These are phyloP conservation scores for Nasalis larvatus DNA, from an alignment of 2,113 vertebrate species.

Conservation along the genomic window DNA sequence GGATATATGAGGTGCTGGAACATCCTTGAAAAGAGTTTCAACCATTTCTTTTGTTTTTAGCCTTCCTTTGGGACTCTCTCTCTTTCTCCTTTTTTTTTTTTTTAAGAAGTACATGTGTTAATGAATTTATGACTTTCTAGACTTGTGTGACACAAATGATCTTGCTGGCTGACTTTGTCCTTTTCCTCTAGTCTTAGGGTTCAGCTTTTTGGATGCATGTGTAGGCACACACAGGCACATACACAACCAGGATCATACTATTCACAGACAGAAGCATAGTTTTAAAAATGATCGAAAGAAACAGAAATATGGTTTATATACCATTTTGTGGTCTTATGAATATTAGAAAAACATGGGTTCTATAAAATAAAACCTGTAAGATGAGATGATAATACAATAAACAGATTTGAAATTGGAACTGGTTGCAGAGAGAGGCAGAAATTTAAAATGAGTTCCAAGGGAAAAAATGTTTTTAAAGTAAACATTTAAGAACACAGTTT, in stretches of 20 bases:
- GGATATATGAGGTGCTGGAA: not conserved
- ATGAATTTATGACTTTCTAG: not conserved
- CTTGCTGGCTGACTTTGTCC: not conserved
- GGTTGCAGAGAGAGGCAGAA: conserved; percentile 34
- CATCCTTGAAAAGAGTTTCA: conserved; percentile 1
- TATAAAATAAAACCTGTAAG: conserved; percentile 54
- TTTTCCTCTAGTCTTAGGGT: not conserved
- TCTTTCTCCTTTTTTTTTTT: not conserved
- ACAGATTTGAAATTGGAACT: conserved; percentile 52
- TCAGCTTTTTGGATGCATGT: not conserved
- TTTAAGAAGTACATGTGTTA: not conserved
- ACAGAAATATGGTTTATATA: conserved; percentile 39
- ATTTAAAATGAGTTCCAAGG: conserved; percentile 44
- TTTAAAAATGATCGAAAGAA: conserved; percentile 37
- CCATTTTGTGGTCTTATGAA: conserved; percentile 42
- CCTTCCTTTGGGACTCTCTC: not conserved
- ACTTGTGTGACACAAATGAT: not conserved
- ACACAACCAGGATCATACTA: not conserved
- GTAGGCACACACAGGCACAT: not conserved
- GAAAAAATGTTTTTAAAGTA: conserved; percentile 32
- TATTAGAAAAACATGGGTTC: conserved; percentile 50
- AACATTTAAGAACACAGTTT: conserved; percentile 40
- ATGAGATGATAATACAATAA: conserved; percentile 63
- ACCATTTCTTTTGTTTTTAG: not conserved
- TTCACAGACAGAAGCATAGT: conserved; percentile 15